Conservation (phyloP, 2,113 vertebrate species). For the Sebastes schlegelii region DNA sequence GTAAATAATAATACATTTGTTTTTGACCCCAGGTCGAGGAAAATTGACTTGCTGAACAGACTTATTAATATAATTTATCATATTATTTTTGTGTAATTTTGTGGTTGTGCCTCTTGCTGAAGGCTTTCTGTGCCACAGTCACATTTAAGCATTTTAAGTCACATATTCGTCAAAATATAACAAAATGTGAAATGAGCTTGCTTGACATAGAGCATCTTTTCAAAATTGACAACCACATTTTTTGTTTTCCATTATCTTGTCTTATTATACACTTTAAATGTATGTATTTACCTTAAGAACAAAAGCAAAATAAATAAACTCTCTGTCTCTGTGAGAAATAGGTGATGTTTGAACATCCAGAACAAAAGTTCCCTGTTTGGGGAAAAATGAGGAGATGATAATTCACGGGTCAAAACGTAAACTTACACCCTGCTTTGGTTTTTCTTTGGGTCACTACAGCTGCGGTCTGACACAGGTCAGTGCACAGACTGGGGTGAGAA, state of each 20-base stretch:
- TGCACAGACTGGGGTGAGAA: slow-evolving; percentile 40
- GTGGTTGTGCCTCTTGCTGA: not conserved
- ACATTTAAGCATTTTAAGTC: not conserved
- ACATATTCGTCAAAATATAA: not conserved
- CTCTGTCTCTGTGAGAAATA: not conserved
- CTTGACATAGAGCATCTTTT: not conserved
- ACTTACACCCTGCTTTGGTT: slow-evolving; percentile 17
- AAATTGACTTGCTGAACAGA: not conserved
- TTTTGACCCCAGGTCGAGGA: not conserved
- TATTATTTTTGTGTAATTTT: not conserved
- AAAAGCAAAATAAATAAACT: not conserved
- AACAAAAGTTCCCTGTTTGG: slow-evolving; percentile 41
- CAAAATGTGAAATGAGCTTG: not conserved
- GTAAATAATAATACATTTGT: slow-evolving; percentile 11
- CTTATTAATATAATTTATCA: not conserved
- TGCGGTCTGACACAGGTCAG: slow-evolving; percentile 47
- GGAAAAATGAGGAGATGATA: slow-evolving; percentile 25
- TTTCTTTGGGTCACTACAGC: slow-evolving; percentile 41
- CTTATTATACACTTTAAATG: not conserved
- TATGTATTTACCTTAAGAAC: not conserved
- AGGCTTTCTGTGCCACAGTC: not conserved
- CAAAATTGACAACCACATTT: not conserved
- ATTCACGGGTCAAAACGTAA: slow-evolving; percentile 52
- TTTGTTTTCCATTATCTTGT: not conserved
- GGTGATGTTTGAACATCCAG: slow-evolving; percentile 10